Conservation (phyloP, 2,888 invertebrate genomes). For the Rotaria sp. region DNA sequence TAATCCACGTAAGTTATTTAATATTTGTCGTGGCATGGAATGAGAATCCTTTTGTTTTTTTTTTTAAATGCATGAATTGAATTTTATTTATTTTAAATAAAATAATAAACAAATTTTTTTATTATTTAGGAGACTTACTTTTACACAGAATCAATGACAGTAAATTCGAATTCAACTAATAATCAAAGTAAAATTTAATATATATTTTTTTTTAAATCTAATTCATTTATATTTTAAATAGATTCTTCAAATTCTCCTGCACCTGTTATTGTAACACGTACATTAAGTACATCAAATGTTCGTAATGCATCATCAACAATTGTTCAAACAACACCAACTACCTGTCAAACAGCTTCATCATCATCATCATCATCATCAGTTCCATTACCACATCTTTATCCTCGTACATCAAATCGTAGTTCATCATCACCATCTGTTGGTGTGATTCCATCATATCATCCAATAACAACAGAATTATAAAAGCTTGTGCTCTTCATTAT, state of each 20-base stretch:
- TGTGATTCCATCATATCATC: not conserved
- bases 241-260: not conserved
- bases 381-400: not conserved
- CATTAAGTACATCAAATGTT: slow-evolving; percentile 22
- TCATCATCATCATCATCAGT: not conserved
- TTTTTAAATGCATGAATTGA: not conserved
- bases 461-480: slow-evolving; percentile 29
- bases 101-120: not conserved
- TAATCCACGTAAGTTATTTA: not conserved
- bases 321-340: not conserved
- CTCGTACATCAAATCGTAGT: not conserved
- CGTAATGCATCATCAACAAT: slow-evolving; percentile 21
- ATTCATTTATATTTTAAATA: not conserved
- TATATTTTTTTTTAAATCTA: not conserved
- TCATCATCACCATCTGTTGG: not conserved
- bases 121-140: not conserved
- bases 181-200: not conserved
- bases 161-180: not conserved
- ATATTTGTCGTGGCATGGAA: not conserved
- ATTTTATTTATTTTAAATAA: not conserved
- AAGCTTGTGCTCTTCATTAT: not conserved
- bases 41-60: not conserved
- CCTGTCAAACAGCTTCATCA: not conserved
- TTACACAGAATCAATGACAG: not conserved
- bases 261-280: slow-evolving; percentile 15